A percentile compares a stretch with the other conserved stretches of the same genome.
phyloP scores from a whole-genome alignment of 2,888 invertebrate genomes.

The Watsonalla binaria region DNA sequence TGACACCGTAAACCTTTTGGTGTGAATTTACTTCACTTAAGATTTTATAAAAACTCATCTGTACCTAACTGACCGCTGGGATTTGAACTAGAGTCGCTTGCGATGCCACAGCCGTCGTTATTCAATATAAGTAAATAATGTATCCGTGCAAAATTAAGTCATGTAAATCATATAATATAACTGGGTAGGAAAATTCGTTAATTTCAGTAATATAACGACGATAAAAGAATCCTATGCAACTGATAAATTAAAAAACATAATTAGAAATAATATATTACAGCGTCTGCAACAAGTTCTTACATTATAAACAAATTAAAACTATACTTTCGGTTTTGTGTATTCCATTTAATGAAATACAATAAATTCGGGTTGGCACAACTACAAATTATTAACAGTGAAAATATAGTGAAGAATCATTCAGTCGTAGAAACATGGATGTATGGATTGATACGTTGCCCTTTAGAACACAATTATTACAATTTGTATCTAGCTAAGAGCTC shows the following conservation, averaged over 20 bases:
- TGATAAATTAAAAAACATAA: neutral
- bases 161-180: too few species aligned
- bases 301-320: neutral
- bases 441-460: conserved; percentile 22
- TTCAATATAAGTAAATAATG: too few species aligned
- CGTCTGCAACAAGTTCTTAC: neutral
- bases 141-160: too few species aligned
- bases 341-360: conserved; percentile 72
- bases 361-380: conserved; percentile 78
- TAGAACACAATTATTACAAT: conserved; percentile 16
- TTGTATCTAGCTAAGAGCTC: conserved; percentile 25
- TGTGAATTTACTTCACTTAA: too few species aligned
- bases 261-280: neutral
- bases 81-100: too few species aligned
- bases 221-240: too few species aligned
- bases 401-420: conserved; percentile 57
- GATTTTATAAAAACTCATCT: too few species aligned
- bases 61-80: too few species aligned
- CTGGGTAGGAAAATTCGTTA: too few species aligned
- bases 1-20: too few species aligned
- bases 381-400: conserved; percentile 64
- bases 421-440: conserved; percentile 45
- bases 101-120: too few species aligned
- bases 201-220: too few species aligned
- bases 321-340: conserved; percentile 32